A percentile compares a stretch with the other conserved stretches of the same genome.
Conservation (phyloP, 2,797 vertebrate species). For the Amblyopsis hoosieri region DNA sequence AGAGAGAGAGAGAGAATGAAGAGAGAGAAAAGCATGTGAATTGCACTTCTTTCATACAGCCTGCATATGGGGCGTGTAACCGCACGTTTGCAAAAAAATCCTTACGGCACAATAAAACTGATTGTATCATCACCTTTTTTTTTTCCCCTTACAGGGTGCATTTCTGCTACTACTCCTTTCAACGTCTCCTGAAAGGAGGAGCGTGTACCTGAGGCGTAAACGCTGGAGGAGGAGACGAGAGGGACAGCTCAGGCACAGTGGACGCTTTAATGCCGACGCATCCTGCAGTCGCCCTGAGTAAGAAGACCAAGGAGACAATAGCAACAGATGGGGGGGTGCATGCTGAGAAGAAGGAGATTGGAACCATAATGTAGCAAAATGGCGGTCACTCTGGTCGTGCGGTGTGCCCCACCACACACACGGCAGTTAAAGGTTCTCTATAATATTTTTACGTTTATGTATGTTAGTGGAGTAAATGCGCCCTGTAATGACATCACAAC, state of each 20-base stretch:
- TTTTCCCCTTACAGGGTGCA: conserved; percentile 77
- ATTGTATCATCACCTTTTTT: conserved; percentile 80
- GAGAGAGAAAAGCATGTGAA: conserved; percentile 60
- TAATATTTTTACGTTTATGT: too few relatives aligned
- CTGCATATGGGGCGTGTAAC: conserved; percentile 75
- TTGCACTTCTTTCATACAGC: conserved; percentile 75
- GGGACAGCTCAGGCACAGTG: conserved; percentile 64
- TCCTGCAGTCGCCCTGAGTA: conserved; percentile 45
- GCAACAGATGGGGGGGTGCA: conserved; percentile 55
- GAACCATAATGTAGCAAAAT: too few relatives aligned
- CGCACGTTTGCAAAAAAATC: conserved; percentile 74
- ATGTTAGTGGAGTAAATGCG: too few relatives aligned
- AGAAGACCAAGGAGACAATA: conserved; percentile 71
- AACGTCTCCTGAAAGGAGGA: conserved; percentile 63
- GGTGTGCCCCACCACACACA: too few relatives aligned
- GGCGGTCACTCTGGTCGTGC: too few relatives aligned
- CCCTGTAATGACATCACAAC: too few relatives aligned
- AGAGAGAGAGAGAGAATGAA: conserved; percentile 19
- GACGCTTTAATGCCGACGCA: conserved; percentile 64
- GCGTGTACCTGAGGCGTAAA: conserved; percentile 60
- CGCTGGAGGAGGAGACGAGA: conserved; percentile 42
- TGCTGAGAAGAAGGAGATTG: conserved; percentile 24
- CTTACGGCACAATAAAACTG: conserved; percentile 81
- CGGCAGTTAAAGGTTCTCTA: too few relatives aligned
- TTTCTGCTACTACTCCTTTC: conserved; percentile 72